Evolutionary conservation across 2,888 invertebrate species (phyloP).

Genomic region (Ophion slaviceki): DNA sequence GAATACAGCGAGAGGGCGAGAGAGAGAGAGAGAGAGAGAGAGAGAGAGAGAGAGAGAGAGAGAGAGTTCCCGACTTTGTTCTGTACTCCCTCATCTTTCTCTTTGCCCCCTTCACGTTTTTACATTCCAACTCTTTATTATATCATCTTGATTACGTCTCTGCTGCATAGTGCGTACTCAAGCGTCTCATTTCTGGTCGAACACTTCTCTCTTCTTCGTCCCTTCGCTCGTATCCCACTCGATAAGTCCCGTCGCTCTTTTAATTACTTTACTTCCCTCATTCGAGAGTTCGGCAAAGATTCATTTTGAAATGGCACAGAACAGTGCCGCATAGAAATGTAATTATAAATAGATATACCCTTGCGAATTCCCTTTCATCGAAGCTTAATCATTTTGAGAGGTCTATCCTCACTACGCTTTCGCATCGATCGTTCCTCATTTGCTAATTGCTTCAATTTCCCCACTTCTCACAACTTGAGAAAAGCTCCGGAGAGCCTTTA

Average conservation of each 20-base stretch:
- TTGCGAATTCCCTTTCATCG: not conserved
- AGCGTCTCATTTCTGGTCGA: constrained; percentile 34
- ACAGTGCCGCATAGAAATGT: not conserved
- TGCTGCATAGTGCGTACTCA: constrained; percentile 34
- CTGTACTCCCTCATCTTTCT: constrained; percentile 27
- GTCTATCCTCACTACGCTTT: not conserved
- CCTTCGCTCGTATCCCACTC: constrained; percentile 23
- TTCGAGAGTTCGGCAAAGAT: constrained; percentile 28
- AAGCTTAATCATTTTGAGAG: constrained; percentile 3
- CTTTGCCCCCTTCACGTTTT: constrained; percentile 11
- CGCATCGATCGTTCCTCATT: constrained; percentile 19
- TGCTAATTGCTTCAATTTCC: constrained; percentile 9
- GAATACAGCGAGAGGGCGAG: constrained; percentile 2
- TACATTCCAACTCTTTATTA: constrained; percentile 49
- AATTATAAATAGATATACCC: not conserved
- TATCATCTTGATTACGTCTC: constrained; percentile 57
- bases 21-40: not conserved
- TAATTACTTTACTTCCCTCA: constrained; percentile 47
- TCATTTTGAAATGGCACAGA: constrained; percentile 10
- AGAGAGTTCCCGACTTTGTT: constrained; percentile 39
- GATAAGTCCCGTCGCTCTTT: constrained; percentile 32
- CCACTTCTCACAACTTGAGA: not conserved
- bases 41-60: not conserved
- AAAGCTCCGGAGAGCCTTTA: not conserved
- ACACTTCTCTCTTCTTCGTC: constrained; percentile 30